Evolutionary conservation across 2,888 invertebrate genomes (phyloP).

Genomic region (Eulithis testata): DNA sequence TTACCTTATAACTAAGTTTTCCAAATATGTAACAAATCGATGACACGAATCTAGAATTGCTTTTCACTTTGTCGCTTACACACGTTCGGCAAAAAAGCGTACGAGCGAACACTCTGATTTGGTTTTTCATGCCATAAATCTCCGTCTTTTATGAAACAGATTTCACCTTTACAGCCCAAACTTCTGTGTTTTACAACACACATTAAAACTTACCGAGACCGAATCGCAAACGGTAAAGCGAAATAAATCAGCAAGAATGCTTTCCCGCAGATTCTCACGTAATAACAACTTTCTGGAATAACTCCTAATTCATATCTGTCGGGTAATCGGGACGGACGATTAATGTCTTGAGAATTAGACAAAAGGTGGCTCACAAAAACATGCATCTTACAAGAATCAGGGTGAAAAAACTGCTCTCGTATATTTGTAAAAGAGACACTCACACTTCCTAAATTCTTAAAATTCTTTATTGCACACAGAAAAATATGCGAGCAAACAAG

Average conservation of each 20-base stretch:
- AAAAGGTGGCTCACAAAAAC: conserved; percentile 2
- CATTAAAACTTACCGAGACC: conserved; percentile 36
- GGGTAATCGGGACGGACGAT: conserved; percentile 31
- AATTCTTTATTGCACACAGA: too few species aligned
- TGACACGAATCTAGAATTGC: too few species aligned
- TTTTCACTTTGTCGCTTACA: background rate
- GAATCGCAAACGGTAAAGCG: conserved; percentile 55
- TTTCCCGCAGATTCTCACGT: conserved; percentile 62
- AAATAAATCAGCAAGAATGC: conserved; percentile 61
- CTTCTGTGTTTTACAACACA: conserved; percentile 29
- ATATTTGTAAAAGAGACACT: too few species aligned
- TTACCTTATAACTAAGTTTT: too few species aligned
- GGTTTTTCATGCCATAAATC: conserved; percentile 20
- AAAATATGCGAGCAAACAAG: too few species aligned
- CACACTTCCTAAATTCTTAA: too few species aligned
- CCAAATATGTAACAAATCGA: too few species aligned
- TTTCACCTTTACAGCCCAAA: conserved; percentile 21
- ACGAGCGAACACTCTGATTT: conserved; percentile 1
- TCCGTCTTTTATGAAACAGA: conserved; percentile 14
- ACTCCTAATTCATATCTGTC: conserved; percentile 37
- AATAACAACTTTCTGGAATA: conserved; percentile 54
- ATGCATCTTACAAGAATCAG: background rate
- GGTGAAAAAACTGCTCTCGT: background rate
- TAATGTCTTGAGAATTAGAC: conserved; percentile 18
- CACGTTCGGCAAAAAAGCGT: background rate